Evolutionary conservation across 2,888 invertebrate species (phyloP).

Genomic region (Parascotia fuliginaria): DNA sequence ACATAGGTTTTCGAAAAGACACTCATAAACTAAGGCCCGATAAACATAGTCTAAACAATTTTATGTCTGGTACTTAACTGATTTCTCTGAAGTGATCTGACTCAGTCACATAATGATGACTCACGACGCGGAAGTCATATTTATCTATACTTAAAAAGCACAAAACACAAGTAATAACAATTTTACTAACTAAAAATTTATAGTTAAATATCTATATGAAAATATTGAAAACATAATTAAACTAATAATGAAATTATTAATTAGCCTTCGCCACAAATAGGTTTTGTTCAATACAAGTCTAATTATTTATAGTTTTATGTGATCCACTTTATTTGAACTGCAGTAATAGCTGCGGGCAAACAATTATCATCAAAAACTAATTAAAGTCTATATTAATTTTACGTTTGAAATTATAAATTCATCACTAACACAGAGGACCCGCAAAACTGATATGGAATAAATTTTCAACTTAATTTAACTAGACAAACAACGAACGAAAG

Average conservation of each 20-base stretch:
- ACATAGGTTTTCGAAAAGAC: no score
- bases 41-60: no score
- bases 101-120: no score
- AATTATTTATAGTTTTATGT: slow-evolving; percentile 17
- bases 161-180: no score
- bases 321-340: slow-evolving; percentile 35
- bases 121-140: no score
- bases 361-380: slow-evolving; percentile 71
- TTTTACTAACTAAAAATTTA: no score
- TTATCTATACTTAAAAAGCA: no score
- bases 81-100: no score
- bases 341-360: slow-evolving; percentile 36
- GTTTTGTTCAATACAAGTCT: neutral
- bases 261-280: slow-evolving; percentile 15
- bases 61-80: no score
- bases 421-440: slow-evolving; percentile 74
- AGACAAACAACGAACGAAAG: slow-evolving; percentile 77
- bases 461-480: slow-evolving; percentile 86
- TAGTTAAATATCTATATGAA: neutral
- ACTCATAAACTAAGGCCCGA: no score
- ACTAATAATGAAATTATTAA: slow-evolving; percentile 24
- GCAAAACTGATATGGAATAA: slow-evolving; percentile 80
- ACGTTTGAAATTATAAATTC: slow-evolving; percentile 80
- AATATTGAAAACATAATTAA: slow-evolving; percentile 23
- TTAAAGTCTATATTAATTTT: slow-evolving; percentile 70